These are phyloP conservation scores for Phaonia tiefii DNA, from an alignment of 2,888 invertebrate species.

Conservation along the genomic window DNA sequence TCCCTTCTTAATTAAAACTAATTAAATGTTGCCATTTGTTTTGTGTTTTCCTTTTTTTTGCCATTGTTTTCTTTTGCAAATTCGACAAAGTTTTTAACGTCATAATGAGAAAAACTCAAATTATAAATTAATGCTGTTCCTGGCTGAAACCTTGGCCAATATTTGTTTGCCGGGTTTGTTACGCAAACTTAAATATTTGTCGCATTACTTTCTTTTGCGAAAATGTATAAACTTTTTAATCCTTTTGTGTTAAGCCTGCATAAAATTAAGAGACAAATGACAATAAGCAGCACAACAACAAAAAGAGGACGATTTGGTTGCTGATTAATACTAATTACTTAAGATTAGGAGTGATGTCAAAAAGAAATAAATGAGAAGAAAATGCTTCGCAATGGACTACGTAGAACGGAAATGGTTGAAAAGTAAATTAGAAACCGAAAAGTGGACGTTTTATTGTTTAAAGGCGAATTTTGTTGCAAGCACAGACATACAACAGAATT, in stretches of 20 bases:
- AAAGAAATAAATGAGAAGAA: slow-evolving; percentile 33
- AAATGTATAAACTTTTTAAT: slow-evolving; percentile 36
- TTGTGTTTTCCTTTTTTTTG: slow-evolving; percentile 1
- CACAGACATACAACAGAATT: too few relatives aligned
- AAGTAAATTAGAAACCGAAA: background rate
- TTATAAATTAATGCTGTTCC: slow-evolving; percentile 14
- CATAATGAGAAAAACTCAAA: background rate
- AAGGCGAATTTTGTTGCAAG: too few relatives aligned
- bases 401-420: background rate
- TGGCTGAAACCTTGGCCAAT: slow-evolving; percentile 48
- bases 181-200: background rate
- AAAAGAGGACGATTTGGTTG: slow-evolving; percentile 25
- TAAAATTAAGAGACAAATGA: background rate
- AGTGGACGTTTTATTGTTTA: too few relatives aligned
- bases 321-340: slow-evolving; percentile 56
- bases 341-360: slow-evolving; percentile 41
- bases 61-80: background rate
- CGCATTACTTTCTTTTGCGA: background rate
- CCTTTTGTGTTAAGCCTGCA: slow-evolving; percentile 27
- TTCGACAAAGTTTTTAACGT: too few relatives aligned
- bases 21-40: slow-evolving; percentile 11
- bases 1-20: slow-evolving; percentile 2
- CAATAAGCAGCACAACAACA: background rate
- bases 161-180: slow-evolving; percentile 22
- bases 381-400: too few relatives aligned